Evolutionary conservation across 2,113 vertebrate genomes (phyloP), one percentile per base, ranked within the genome.

Genomic region (Mus spicilegus): DNA sequence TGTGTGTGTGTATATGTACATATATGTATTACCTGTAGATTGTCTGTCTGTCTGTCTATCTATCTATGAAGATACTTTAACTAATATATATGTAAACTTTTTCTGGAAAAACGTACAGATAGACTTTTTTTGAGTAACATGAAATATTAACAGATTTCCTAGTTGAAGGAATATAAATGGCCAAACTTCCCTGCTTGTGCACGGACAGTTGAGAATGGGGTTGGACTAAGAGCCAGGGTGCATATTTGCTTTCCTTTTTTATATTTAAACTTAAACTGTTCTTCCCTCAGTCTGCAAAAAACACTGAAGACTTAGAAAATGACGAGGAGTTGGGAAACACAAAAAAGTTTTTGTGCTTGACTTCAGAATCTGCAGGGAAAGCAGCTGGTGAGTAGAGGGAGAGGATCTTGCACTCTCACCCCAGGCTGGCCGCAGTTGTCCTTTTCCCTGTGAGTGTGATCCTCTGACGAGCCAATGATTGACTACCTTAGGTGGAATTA

Each of bases 261-360:
- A 46, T 82, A 12, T 96, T 92, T 95, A 65, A 87, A 89, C 14
- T 97, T 93, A 96, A 22, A 30, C 58, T 97, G 96, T 95, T 73
- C 93, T 98, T 97, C 97, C 36, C 86, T 76, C 90, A 99, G 98
- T 98, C 94, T 95, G 81, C 92, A 82, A 96, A 95, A 96, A 89
- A 90, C 78, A 49, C 92, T 49, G 95, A 96, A 92, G 87, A 88
- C 73, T 97, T 96, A 85, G 98, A 98, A 98, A 98, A 96, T 97
- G 96, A 95, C 0, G 98, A 99, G 28, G 99, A 99, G 96, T 96
- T 97, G 89, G 98, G 99, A 98, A 99, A 99, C 97, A 99, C 99
- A 77, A 99, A 97, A 61, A 95, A 93, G 63, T 99, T 99, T 98
- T 98, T 99, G 90, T 96, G 98, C 97, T 98, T 99, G 97, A 98